Conservation (phyloP, 2,888 invertebrate species). For the Aphidius colemani region DNA sequence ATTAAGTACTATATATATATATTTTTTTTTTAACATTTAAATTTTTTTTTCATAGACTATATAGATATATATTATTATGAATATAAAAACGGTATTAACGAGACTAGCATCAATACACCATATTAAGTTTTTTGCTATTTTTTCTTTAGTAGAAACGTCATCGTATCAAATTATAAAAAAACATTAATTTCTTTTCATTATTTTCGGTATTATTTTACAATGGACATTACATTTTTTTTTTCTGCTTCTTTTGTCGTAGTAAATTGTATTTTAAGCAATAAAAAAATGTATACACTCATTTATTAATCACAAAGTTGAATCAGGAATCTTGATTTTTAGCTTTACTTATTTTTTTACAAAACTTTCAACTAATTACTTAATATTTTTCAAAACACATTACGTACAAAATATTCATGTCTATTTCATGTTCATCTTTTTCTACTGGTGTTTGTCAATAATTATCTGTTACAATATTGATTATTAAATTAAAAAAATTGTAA, state of each 20-base stretch:
- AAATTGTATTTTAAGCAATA: constrained; percentile 24
- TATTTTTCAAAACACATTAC: not conserved
- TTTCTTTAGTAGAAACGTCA: constrained; percentile 24
- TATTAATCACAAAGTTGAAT: not conserved
- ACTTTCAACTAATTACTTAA: too few species aligned
- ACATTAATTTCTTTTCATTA: constrained; percentile 8
- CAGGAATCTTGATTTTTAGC: too few species aligned
- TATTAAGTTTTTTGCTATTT: constrained; percentile 23
- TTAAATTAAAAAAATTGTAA: too few species aligned
- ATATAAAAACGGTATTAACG: constrained; percentile 34
- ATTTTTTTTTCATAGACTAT: constrained; percentile 39
- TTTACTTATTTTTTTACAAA: too few species aligned
- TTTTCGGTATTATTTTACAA: not conserved
- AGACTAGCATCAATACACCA: constrained; percentile 38
- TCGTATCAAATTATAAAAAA: constrained; percentile 26
- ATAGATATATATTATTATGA: constrained; percentile 38
- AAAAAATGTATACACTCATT: constrained; percentile 26
- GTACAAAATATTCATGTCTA: constrained; percentile 10
- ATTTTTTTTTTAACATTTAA: constrained; percentile 35
- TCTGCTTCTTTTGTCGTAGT: not conserved
- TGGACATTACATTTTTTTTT: constrained; percentile 27
- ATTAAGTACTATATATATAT: constrained; percentile 25
- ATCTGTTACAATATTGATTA: not conserved
- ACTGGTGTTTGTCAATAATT: not conserved
- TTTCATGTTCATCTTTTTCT: constrained; percentile 8